Percentiles rank a stretch among this genome's conserved stretches.
phyloP scores from a whole-genome alignment of 1,140 invertebrate genomes.

The Wiebesia pumilae region DNA sequence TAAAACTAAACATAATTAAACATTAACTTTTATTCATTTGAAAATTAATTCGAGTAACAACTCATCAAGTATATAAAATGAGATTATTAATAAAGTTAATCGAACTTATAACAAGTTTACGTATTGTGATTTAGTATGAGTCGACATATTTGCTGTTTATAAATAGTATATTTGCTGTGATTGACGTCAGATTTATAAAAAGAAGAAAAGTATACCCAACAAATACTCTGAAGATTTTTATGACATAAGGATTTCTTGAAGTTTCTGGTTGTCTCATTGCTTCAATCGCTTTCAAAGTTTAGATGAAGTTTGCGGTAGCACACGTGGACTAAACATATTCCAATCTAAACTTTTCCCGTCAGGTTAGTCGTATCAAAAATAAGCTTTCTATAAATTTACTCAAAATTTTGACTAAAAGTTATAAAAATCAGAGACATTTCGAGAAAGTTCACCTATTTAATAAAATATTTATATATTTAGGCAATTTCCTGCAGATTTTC shows the following conservation, averaged over 20 bases:
- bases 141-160: background rate
- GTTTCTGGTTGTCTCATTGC: background rate
- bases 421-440: background rate
- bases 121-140: no score
- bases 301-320: background rate
- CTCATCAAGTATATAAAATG: no score
- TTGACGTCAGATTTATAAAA: background rate
- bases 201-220: background rate
- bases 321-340: background rate
- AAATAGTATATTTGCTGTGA: background rate
- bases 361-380: background rate
- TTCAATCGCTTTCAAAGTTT: conserved; percentile 13
- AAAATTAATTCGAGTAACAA: no score
- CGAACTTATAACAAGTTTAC: no score
- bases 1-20: no score
- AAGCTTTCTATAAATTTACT: background rate
- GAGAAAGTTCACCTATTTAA: background rate
- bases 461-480: background rate
- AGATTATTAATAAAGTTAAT: no score
- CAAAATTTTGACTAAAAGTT: background rate
- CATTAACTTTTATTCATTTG: no score
- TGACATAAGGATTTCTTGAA: background rate
- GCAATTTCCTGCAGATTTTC: background rate
- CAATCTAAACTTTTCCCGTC: background rate
- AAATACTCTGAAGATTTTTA: background rate